A percentile compares a stretch with the other conserved stretches of the same genome.
Conservation (phyloP, 1,140 invertebrate species). For the Mactra quadrangularis region DNA sequence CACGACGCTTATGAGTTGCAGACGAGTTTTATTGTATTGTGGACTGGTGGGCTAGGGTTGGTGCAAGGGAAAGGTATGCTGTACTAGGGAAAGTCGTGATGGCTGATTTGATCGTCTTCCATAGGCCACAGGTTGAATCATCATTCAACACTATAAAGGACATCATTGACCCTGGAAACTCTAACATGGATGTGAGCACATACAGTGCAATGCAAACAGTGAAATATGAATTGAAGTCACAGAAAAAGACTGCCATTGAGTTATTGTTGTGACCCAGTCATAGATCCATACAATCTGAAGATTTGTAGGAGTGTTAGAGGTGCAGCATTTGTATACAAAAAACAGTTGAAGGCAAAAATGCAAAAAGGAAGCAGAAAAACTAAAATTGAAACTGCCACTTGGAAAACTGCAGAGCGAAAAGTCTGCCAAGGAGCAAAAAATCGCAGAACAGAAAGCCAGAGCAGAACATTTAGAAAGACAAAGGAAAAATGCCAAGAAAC, state of each 20-base stretch:
- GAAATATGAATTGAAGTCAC: too few species aligned
- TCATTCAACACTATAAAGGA: constrained; percentile 50
- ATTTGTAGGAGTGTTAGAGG: neutral
- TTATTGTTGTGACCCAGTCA: neutral
- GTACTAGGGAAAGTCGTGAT: constrained; percentile 16
- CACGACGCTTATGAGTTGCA: too few species aligned
- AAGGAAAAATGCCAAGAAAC: neutral
- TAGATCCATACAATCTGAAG: neutral
- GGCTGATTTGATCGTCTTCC: too few species aligned
- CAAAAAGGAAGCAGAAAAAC: neutral
- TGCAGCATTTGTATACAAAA: constrained; percentile 1
- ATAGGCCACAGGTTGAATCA: constrained; percentile 55
- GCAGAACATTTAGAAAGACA: neutral
- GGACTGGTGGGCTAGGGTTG: neutral
- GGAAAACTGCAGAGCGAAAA: neutral
- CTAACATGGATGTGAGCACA: too few species aligned
- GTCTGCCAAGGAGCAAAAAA: neutral
- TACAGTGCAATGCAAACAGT: too few species aligned
- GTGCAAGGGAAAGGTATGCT: neutral
- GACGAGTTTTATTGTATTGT: too few species aligned
- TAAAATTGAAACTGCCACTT: neutral
- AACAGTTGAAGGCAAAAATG: neutral
- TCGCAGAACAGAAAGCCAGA: neutral
- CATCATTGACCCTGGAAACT: too few species aligned
- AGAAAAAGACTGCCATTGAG: neutral